Evolutionary conservation across 1,140 invertebrate species (phyloP).

Genomic region (Saccostrea echinata): DNA sequence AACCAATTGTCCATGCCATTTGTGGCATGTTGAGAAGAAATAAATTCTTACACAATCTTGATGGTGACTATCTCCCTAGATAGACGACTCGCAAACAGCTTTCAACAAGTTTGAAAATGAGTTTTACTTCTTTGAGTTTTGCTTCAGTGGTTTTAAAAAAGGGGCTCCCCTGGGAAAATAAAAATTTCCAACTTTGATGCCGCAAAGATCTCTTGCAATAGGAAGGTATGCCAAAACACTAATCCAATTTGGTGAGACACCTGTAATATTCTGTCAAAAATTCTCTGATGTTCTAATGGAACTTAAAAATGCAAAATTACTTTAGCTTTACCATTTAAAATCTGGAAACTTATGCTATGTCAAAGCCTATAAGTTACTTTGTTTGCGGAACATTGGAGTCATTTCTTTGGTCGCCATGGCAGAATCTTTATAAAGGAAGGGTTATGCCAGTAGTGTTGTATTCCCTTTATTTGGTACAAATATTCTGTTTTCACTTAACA

Average conservation of each 20-base stretch:
- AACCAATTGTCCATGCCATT: constrained; percentile 63
- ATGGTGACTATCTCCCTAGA: not conserved
- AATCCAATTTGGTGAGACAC: not conserved
- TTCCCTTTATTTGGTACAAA: constrained; percentile 14
- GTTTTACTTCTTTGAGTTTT: not conserved
- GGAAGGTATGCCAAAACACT: not conserved
- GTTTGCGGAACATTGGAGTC: not conserved
- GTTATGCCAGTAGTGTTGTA: not conserved
- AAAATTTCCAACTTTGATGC: not conserved
- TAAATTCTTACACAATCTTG: not conserved
- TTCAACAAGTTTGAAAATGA: constrained; percentile 1
- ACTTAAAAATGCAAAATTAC: not conserved
- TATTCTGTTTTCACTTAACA: not conserved
- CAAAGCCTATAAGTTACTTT: not conserved
- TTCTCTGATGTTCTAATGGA: not conserved
- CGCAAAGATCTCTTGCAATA: not conserved
- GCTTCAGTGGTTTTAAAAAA: constrained; percentile 21
- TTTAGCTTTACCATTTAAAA: constrained; percentile 8
- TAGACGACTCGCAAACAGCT: not conserved
- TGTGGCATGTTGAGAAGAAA: constrained; percentile 5
- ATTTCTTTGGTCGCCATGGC: constrained; percentile 13
- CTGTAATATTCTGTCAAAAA: not conserved
- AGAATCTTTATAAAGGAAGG: not conserved
- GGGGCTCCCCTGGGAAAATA: not conserved
- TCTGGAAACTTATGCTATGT: not conserved